Evolutionary conservation across 37 sponge, comb jelly and placozoan species (phyloP).

Genomic region (Aplysina aerophoba): DNA sequence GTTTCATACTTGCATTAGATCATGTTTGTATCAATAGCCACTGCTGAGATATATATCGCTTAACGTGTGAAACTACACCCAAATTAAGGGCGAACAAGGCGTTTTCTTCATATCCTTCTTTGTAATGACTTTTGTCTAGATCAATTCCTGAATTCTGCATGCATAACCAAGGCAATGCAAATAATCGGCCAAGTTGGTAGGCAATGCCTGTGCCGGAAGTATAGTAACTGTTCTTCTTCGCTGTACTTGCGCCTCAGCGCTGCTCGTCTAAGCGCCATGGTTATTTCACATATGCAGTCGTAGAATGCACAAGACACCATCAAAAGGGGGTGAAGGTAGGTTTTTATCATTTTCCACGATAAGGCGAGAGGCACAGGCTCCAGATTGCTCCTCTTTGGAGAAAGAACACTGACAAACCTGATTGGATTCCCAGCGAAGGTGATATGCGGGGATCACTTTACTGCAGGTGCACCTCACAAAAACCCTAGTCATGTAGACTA

Average conservation of each 20-base stretch:
- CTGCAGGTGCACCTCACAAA: neutral
- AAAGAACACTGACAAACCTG: neutral
- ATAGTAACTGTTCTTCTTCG: too few species aligned
- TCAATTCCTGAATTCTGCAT: neutral
- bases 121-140: too few species aligned
- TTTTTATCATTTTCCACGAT: neutral
- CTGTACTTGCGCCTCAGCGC: too few species aligned
- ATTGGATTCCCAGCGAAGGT: neutral
- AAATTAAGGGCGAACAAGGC: too few species aligned
- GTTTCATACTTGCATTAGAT: too few species aligned
- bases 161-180: neutral
- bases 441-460: conserved; percentile 11
- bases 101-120: too few species aligned
- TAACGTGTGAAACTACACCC: too few species aligned
- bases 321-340: neutral
- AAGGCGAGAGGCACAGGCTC: neutral
- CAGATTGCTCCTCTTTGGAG: neutral
- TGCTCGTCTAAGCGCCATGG: neutral
- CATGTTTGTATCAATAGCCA: too few species aligned
- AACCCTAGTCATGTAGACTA: neutral
- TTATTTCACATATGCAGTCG: conserved; percentile 1
- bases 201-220: too few species aligned
- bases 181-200: neutral
- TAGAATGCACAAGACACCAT: neutral
- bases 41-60: too few species aligned